A percentile compares a stretch with the other conserved stretches of the same genome.
Conservation (phyloP, 2,797 vertebrate species). For the Danio tinwini region DNA sequence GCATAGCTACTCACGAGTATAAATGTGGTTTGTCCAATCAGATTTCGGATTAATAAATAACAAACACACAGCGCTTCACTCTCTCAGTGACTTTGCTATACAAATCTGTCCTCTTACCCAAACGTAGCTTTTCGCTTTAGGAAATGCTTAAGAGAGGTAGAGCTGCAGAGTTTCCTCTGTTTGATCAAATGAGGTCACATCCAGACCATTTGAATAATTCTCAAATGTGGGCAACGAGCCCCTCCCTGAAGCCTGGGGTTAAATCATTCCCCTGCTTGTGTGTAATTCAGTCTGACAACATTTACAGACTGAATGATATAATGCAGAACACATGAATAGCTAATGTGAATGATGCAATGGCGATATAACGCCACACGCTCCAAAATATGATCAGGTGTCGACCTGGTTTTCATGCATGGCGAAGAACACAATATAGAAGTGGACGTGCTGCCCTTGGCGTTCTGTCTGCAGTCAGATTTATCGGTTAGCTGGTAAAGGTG, state of each 20-base stretch:
- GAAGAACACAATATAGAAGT: constrained; percentile 19
- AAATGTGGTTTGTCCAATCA: neutral
- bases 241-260: constrained; percentile 51
- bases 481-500: constrained; percentile 18
- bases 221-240: constrained; percentile 37
- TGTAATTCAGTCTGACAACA: constrained; percentile 48
- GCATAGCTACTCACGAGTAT: neutral
- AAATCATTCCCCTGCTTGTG: constrained; percentile 42
- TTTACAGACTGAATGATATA: constrained; percentile 47
- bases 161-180: constrained; percentile 41
- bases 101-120: constrained; percentile 40
- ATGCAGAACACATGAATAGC: constrained; percentile 48
- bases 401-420: constrained; percentile 28
- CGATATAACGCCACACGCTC: constrained; percentile 21
- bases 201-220: constrained; percentile 58
- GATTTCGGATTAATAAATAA: constrained; percentile 13
- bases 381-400: constrained; percentile 34
- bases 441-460: neutral
- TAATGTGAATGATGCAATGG: constrained; percentile 50
- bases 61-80: neutral
- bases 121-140: constrained; percentile 44
- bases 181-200: constrained; percentile 62
- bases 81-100: constrained; percentile 40
- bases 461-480: constrained; percentile 21
- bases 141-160: constrained; percentile 51